Evolutionary conservation across 1,140 invertebrate species (phyloP).

Genomic region (Homarus americanus): DNA sequence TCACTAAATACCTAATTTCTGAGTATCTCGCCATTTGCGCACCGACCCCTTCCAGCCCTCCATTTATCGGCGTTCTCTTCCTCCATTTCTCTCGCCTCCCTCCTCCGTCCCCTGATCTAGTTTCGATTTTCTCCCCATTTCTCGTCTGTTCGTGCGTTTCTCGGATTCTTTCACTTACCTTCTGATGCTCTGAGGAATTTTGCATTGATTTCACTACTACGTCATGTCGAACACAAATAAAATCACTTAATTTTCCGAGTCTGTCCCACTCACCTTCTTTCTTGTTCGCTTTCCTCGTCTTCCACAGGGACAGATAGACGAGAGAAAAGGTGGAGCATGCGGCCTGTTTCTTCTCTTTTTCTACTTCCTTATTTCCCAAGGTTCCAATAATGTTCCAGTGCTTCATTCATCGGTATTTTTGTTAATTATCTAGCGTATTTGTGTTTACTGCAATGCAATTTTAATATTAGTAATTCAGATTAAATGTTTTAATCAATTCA

Average conservation of each 20-base stretch:
- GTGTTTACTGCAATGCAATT: not conserved
- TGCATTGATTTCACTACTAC: constrained; percentile 27
- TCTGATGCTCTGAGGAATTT: constrained; percentile 46
- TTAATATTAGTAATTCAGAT: not conserved
- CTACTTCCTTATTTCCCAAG: constrained; percentile 65
- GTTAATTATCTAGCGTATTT: not conserved
- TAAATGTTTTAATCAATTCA: not conserved
- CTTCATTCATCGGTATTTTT: not conserved
- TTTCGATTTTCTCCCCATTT: constrained; percentile 45
- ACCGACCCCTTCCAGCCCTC: constrained; percentile 54
- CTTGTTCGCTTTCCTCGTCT: constrained; percentile 70
- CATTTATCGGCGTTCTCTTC: constrained; percentile 68
- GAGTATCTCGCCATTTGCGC: constrained; percentile 44
- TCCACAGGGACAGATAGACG: constrained; percentile 71
- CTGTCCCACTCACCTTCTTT: constrained; percentile 69
- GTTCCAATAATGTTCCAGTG: constrained; percentile 56
- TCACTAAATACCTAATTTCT: constrained; percentile 13
- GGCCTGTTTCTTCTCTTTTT: constrained; percentile 57
- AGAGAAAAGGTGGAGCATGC: constrained; percentile 69
- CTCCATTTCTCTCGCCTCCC: constrained; percentile 64
- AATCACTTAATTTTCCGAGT: constrained; percentile 62
- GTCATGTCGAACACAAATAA: constrained; percentile 56
- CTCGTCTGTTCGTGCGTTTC: constrained; percentile 13
- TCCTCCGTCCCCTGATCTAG: constrained; percentile 54
- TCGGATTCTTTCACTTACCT: constrained; percentile 55